These are phyloP conservation scores for Limnodromus scolopaceus DNA, from an alignment of 2,797 vertebrate species.

Conservation along the genomic window DNA sequence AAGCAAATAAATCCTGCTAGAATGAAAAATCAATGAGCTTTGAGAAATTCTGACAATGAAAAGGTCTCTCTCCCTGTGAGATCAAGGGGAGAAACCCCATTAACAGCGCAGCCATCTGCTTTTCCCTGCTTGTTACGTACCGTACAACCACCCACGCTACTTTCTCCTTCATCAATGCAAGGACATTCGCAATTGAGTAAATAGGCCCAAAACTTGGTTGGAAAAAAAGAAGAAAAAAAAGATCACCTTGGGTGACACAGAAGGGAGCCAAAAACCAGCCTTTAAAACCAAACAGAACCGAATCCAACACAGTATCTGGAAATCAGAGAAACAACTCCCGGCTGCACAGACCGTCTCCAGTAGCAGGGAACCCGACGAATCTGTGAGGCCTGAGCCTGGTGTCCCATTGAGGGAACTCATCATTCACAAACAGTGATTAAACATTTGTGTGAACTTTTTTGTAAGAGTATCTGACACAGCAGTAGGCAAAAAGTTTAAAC, in stretches of 20 bases:
- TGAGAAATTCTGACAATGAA: conserved; percentile 54
- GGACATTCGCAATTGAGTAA: neutral
- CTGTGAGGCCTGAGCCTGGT: neutral
- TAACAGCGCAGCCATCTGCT: conserved; percentile 68
- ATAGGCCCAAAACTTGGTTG: neutral
- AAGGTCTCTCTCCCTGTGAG: conserved; percentile 58
- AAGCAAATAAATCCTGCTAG: conserved; percentile 67
- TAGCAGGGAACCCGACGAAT: neutral
- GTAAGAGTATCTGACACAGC: neutral
- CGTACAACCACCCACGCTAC: neutral
- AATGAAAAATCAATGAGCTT: conserved; percentile 75
- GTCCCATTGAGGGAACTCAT: neutral
- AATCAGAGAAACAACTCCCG: neutral
- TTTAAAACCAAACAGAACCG: neutral
- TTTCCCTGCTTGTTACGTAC: neutral
- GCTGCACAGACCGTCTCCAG: neutral
- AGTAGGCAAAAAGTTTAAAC: neutral
- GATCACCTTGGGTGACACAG: neutral
- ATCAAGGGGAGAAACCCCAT: conserved; percentile 62
- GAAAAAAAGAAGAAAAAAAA: too few relatives aligned
- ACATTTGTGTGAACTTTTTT: neutral
- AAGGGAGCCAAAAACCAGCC: neutral
- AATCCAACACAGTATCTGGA: neutral
- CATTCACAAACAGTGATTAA: neutral
- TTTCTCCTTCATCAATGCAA: conserved; percentile 1